Conservation (phyloP, 1,140 invertebrate genomes). For the Drosophila grimshawi region DNA sequence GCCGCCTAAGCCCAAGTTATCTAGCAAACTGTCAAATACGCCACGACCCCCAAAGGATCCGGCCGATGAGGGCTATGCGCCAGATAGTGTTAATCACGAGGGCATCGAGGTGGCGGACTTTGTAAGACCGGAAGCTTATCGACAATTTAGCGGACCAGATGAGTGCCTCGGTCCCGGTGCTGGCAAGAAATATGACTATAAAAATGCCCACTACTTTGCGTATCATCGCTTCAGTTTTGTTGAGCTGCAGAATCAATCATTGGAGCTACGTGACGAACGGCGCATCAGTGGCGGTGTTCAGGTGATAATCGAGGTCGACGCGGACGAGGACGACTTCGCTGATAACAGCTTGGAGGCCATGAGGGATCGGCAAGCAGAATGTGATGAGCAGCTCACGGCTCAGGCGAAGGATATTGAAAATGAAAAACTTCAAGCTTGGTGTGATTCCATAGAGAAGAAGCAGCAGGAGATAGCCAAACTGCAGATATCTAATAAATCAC, state of each 20-base stretch:
- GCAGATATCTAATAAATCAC: background rate
- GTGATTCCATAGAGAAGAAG: conserved; percentile 8
- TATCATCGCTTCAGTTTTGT: conserved; percentile 72
- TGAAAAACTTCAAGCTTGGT: background rate
- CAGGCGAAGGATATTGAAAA: conserved; percentile 31
- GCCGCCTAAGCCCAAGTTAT: background rate
- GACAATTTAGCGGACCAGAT: conserved; percentile 42
- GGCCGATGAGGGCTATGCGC: conserved; percentile 58
- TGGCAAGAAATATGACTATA: conserved; percentile 49
- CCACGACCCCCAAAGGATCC: conserved; percentile 76
- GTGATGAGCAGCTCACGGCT: conserved; percentile 19
- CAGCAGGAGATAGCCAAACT: conserved; percentile 2
- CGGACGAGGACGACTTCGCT: conserved; percentile 11
- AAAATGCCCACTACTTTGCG: conserved; percentile 67
- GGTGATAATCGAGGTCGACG: conserved; percentile 15
- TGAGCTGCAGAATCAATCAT: conserved; percentile 39
- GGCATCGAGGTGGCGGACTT: conserved; percentile 44
- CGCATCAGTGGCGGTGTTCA: conserved; percentile 35
- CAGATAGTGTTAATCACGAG: conserved; percentile 42
- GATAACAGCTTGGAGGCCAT: conserved; percentile 25
- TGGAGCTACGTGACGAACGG: conserved; percentile 37
- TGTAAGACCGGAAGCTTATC: conserved; percentile 53
- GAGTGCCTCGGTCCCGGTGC: conserved; percentile 73
- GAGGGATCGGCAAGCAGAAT: conserved; percentile 42
- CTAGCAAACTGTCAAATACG: conserved; percentile 51